A percentile compares a stretch with the other conserved stretches of the same genome.
phyloP scores from a whole-genome alignment of 92 coral and sea anemone genomes.

The Chrysogorgia sp. region DNA sequence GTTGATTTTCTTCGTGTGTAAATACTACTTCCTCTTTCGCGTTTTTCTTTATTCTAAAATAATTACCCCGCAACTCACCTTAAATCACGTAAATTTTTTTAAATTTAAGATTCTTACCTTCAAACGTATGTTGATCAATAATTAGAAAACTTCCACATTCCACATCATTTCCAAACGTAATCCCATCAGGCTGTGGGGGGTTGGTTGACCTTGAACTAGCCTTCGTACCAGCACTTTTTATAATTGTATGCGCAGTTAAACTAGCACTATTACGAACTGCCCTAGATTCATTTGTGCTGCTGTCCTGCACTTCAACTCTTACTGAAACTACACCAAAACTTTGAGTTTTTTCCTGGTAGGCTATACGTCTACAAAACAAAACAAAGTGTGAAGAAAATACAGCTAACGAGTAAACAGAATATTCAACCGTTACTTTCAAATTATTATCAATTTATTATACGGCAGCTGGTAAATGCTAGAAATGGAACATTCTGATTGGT shows the following conservation, averaged over 20 bases:
- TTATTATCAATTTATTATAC: too few relatives aligned
- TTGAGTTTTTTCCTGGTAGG: conserved; percentile 92
- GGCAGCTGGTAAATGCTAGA: too few relatives aligned
- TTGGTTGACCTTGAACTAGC: conserved; percentile 31
- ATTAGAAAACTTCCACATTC: conserved; percentile 85
- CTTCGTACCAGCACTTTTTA: conserved; percentile 54
- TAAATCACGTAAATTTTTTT: neutral
- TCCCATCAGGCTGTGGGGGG: conserved; percentile 73
- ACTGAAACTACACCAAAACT: conserved; percentile 87
- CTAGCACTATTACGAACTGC: conserved; percentile 96
- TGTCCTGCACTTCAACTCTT: conserved; percentile 83
- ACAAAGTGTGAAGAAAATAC: neutral
- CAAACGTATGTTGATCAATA: conserved; percentile 96
- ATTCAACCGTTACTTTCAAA: too few relatives aligned
- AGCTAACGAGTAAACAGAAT: neutral
- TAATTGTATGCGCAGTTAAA: conserved; percentile 81
- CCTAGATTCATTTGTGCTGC: conserved; percentile 62
- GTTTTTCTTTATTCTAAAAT: too few relatives aligned
- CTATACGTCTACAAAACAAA: conserved; percentile 72
- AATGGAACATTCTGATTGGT: too few relatives aligned
- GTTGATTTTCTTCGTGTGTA: too few relatives aligned
- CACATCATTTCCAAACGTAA: conserved; percentile 95
- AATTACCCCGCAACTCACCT: too few relatives aligned
- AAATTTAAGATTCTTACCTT: conserved; percentile 58
- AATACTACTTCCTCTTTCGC: too few relatives aligned